phyloP scores from a whole-genome alignment of 2,113 vertebrate genomes.

The Bungarus multicinctus region DNA sequence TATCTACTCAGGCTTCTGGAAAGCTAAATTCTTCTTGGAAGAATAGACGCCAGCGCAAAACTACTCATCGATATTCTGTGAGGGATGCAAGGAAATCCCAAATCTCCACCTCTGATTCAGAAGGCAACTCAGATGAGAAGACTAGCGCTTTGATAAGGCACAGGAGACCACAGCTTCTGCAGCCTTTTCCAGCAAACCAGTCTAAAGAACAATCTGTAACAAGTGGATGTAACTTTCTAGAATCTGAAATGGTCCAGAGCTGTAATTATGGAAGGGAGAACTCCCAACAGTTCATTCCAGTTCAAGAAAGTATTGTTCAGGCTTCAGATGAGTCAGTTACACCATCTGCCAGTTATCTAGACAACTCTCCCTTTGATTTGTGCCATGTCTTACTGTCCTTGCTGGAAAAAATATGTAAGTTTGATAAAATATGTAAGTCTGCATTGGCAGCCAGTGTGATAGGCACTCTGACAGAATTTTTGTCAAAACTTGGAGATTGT shows the following conservation, averaged over 20 bases:
- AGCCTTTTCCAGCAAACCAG: slow-evolving; percentile 66
- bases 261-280: slow-evolving; percentile 1
- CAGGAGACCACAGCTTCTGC: slow-evolving; percentile 72
- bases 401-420: slow-evolving; percentile 92
- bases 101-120: slow-evolving; percentile 92
- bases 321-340: slow-evolving; percentile 74
- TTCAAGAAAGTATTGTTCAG: slow-evolving; percentile 63
- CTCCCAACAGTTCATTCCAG: slow-evolving; percentile 40
- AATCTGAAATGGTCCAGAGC: slow-evolving; percentile 26
- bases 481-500: slow-evolving; percentile 86
- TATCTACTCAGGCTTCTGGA: slow-evolving; percentile 56
- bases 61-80: slow-evolving; percentile 82
- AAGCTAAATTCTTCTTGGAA: slow-evolving; percentile 74
- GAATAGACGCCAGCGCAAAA: slow-evolving; percentile 73
- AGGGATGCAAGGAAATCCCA: slow-evolving; percentile 86
- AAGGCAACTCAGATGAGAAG: slow-evolving; percentile 86
- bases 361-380: slow-evolving; percentile 92
- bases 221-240: slow-evolving; percentile 46
- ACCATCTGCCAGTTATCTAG: slow-evolving; percentile 73
- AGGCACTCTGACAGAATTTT: slow-evolving; percentile 88
- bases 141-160: slow-evolving; percentile 58
- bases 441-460: slow-evolving; percentile 83
- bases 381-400: slow-evolving; percentile 89
- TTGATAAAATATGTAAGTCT: slow-evolving; percentile 92
- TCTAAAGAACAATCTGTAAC: slow-evolving; percentile 58